Base-by-base conservation (phyloP, 2,113 vertebrate genomes). In the Meriones unguiculatus region DNA sequence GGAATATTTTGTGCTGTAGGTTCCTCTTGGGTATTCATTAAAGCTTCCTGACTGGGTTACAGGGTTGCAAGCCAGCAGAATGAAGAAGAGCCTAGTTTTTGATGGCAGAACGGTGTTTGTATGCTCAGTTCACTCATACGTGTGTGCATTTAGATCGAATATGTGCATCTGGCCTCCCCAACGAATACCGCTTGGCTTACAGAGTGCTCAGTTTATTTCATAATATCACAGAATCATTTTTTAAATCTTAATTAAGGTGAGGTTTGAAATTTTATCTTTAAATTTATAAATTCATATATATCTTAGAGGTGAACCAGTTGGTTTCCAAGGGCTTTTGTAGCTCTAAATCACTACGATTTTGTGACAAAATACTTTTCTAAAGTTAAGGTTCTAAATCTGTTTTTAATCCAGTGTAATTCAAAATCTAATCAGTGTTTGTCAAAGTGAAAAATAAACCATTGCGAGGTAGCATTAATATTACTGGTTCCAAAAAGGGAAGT, bases 1-100 rank as follows among this genome's bases (percentile, higher is more conserved):
- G 96, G 95, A 98, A 85, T 95, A 96, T 32, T 76, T 18, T 94
- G 67, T 38, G 46, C 46, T 73, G 22, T 0, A 2, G 46, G 4
- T 32, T 84, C 4, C 78, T 72, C 93, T 13, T 59, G 89, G 59
- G 96, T 94, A 69, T 88, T 98, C 97, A 97, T 97, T 97, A 96
- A 73, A 93, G 11, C 32, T n/a, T 85, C 65, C 73, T 80, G 89
- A 59, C 57, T 91, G 78, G 91, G 92, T 85, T 82, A 41, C 28
- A n/a, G 54, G 41, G 8, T 62, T 75, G 80, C 94, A 35, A 91
- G 73, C 67, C 13, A 0, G 57, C 54, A 93, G 89, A 70, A 82
- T 72, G 1, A 62, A 73, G 76, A 69, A 3, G 4, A 65, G n/a
- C 62, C 17, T 24, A 3, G 12, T 41, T 57, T 86, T 78, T 82